Evolutionary conservation across 2,113 vertebrate genomes (phyloP), one percentile per base, ranked within the genome.

Genomic region (Pyxicephalus adspersus): DNA sequence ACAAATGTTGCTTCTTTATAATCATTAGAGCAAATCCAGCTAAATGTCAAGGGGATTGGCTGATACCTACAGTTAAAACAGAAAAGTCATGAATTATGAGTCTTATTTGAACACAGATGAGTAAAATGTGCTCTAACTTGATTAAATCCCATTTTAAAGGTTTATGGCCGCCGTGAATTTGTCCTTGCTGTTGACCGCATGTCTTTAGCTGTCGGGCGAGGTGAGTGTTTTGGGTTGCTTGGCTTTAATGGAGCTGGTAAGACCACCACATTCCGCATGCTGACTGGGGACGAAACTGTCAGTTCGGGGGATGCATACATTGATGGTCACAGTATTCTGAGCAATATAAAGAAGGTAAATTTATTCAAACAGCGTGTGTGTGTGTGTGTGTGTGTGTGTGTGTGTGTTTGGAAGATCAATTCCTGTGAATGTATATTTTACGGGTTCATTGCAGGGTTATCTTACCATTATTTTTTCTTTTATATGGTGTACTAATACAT

Each of bases 191-290:
- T 99, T 87, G 96, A 99, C 90, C 91, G 93, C 76, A 89, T 99
- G 78, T 98, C 95, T 64, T 87, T 99, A 5, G 94, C 95, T 0
- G 95, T 99, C 52, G 93, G 92, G 72, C 96, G 96, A 80, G 97
- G 96, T 0, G 97, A 99, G 61, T 99, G 98, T 85, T 99, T 99
- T 5, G 98, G 98, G 34, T 90, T 99, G 18, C 92, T 99, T 52
- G 98, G 98, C 76, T 98, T 99, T 89, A 99, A 98, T 0, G 98
- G 97, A 45, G 98, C 98, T 0, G 98, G 98, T 18, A 99, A 99
- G 88, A 98, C 95, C 78, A 99, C 96, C 1, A 98, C 97, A 15
- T 99, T 99, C 91, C 98, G 98, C 86, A 99, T 99, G 96, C 90
- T 99, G 90, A 98, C 97, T 0, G 97, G 97, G 0, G 98, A 98